Evolutionary conservation across 2,113 vertebrate species (phyloP).

Genomic region (Psammodynastes pulverulentus): DNA sequence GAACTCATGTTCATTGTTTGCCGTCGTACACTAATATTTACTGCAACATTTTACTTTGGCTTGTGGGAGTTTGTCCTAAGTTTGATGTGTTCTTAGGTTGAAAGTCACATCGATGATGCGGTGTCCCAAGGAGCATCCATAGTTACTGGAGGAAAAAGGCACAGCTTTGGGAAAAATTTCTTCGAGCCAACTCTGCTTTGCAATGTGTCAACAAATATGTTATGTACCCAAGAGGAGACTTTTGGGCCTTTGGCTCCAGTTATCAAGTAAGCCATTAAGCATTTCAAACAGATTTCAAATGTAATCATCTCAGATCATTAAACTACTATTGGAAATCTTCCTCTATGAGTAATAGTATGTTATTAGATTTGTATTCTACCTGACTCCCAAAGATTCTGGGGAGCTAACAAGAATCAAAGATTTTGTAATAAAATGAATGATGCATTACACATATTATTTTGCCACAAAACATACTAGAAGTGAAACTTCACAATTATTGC

Average conservation of each 20-base stretch:
- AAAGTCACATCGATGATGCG: constrained; percentile 83
- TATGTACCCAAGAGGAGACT: constrained; percentile 87
- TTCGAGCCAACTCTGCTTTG: constrained; percentile 91
- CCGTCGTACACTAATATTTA: not conserved
- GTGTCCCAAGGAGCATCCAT: constrained; percentile 83
- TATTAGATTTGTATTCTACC: not conserved
- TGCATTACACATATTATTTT: not conserved
- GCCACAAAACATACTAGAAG: not conserved
- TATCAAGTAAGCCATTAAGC: constrained; percentile 75
- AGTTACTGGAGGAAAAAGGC: constrained; percentile 83
- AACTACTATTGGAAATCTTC: not conserved
- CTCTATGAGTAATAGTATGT: not conserved
- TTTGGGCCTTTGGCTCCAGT: constrained; percentile 93
- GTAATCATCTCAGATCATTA: not conserved
- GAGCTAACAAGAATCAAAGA: not conserved
- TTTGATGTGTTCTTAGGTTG: constrained; percentile 73
- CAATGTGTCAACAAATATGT: constrained; percentile 82
- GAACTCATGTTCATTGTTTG: not conserved
- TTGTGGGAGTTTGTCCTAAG: not conserved
- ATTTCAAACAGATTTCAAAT: not conserved
- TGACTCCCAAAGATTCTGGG: not conserved
- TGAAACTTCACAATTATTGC: no score
- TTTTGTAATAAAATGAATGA: not conserved
- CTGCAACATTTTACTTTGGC: not conserved
- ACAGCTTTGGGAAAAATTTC: constrained; percentile 81